Evolutionary conservation across 2,888 invertebrate species (phyloP).

Genomic region (Rhingia campestris): DNA sequence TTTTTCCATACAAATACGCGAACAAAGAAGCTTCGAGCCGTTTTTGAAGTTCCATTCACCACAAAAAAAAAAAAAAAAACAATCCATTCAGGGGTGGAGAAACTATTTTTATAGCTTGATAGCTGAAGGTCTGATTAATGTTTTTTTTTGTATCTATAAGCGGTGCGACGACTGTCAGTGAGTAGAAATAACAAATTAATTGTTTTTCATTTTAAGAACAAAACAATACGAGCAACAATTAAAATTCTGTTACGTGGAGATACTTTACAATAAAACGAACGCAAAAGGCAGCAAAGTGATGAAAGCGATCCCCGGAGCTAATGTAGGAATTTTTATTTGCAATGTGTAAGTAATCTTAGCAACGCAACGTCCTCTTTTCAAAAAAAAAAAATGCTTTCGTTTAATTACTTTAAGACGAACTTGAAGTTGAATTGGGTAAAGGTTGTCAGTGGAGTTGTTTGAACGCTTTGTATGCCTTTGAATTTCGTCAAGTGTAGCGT

Average conservation of each 20-base stretch:
- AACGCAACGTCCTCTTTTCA: too few species aligned
- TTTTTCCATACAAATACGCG: constrained; percentile 15
- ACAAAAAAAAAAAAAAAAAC: background rate
- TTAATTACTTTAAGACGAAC: too few species aligned
- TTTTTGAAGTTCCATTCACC: constrained; percentile 29
- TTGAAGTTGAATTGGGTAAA: too few species aligned
- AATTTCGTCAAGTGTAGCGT: too few species aligned
- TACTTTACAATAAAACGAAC: background rate
- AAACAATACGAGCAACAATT: background rate
- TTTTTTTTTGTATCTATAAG: background rate
- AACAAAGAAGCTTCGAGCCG: constrained; percentile 24
- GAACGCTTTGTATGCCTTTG: too few species aligned
- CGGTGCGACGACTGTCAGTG: constrained; percentile 3
- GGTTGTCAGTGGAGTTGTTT: too few species aligned
- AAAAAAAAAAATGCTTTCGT: too few species aligned
- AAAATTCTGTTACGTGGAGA: background rate
- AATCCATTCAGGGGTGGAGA: constrained; percentile 1
- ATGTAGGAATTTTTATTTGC: too few species aligned
- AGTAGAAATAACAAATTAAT: constrained; percentile 23
- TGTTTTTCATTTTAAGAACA: constrained; percentile 16
- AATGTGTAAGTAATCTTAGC: too few species aligned
- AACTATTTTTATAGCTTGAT: constrained; percentile 2
- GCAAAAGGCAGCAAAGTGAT: too few species aligned
- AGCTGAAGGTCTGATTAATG: constrained; percentile 35
- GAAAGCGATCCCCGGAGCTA: too few species aligned